Percentiles rank a stretch among this genome's conserved stretches.
Conservation (phyloP, 2,113 vertebrate genomes). For the Vombatus ursinus region DNA sequence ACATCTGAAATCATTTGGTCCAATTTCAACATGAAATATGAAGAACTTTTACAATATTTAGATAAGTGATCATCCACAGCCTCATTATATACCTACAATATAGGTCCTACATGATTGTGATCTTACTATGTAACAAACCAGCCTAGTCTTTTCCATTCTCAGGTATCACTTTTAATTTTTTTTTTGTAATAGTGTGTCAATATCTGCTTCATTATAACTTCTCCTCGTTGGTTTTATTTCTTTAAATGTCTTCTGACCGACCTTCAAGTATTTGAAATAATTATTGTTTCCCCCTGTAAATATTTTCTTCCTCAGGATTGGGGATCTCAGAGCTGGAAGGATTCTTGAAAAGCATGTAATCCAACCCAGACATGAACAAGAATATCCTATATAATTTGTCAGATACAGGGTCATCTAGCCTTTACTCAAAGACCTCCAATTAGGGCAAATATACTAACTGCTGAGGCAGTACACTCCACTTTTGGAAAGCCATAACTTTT, state of each 20-base stretch:
- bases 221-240: not conserved
- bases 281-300: not conserved
- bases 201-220: not conserved
- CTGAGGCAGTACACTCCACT: not conserved
- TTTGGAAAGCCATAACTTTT: not conserved
- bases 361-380: not conserved
- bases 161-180: not conserved
- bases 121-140: not conserved
- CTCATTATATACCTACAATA: not conserved
- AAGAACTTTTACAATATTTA: not conserved
- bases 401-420: not conserved
- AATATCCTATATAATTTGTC: not conserved
- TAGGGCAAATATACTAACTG: not conserved
- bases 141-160: not conserved
- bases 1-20: not conserved
- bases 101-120: not conserved
- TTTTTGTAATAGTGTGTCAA: not conserved
- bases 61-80: not conserved
- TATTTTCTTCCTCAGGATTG: not conserved
- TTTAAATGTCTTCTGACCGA: not conserved
- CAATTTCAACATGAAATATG: not conserved
- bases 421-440: not conserved
- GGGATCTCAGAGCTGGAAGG: not conserved
- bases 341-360: not conserved
- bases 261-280: not conserved